phyloP scores from a whole-genome alignment of 2,797 vertebrate species.

The Sebastes hubbsi region DNA sequence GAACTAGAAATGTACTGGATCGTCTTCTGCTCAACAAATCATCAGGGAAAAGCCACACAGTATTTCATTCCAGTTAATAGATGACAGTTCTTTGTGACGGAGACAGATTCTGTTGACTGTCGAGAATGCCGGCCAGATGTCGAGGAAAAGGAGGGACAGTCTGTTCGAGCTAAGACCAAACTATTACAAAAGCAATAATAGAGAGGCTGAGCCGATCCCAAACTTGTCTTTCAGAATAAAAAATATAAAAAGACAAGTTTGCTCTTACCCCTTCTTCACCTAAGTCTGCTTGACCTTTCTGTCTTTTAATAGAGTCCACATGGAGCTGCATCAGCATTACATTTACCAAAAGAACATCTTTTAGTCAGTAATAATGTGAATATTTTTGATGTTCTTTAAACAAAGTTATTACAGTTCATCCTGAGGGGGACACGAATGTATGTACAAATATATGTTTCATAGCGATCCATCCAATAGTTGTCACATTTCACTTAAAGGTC shows the following conservation, averaged over 20 bases:
- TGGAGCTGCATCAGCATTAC: neutral
- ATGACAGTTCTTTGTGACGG: conserved; percentile 61
- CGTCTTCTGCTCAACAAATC: conserved; percentile 58
- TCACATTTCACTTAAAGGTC: too few relatives aligned
- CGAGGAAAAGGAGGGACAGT: conserved; percentile 49
- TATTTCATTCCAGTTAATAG: conserved; percentile 51
- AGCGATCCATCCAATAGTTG: too few relatives aligned
- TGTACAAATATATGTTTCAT: too few relatives aligned
- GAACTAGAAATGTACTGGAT: conserved; percentile 46
- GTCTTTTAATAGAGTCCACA: neutral
- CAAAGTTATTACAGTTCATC: too few relatives aligned
- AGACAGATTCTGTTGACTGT: conserved; percentile 40
- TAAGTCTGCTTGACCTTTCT: neutral
- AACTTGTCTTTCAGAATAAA: conserved; percentile 4
- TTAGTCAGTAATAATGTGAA: neutral
- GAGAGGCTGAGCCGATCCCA: neutral
- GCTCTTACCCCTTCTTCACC: neutral
- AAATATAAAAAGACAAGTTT: neutral
- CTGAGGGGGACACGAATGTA: too few relatives aligned
- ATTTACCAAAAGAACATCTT: neutral
- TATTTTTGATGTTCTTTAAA: neutral
- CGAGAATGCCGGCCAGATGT: conserved; percentile 63
- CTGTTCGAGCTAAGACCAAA: conserved; percentile 39
- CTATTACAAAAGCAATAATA: conserved; percentile 22
- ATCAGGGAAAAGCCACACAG: conserved; percentile 42